These are phyloP conservation scores for Heteractis magnifica DNA, from an alignment of 92 coral and sea anemone genomes.

Conservation along the genomic window DNA sequence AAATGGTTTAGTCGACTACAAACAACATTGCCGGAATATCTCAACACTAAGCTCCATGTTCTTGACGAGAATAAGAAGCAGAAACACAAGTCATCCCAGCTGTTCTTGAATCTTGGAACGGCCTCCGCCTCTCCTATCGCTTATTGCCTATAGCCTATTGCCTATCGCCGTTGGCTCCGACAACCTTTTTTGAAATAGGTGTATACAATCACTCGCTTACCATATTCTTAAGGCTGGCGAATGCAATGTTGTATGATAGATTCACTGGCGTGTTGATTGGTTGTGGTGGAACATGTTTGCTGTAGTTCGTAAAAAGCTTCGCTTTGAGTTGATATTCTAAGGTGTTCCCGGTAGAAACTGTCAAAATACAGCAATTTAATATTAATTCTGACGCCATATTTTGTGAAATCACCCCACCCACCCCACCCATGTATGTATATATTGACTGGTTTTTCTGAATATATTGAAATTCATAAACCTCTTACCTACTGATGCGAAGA, in stretches of 20 bases:
- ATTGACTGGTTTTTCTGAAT: too few species aligned
- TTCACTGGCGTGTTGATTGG: slow-evolving; percentile 35
- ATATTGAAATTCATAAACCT: neutral
- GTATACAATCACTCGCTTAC: slow-evolving; percentile 1
- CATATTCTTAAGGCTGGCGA: slow-evolving; percentile 59
- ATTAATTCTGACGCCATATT: too few species aligned
- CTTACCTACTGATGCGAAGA: neutral
- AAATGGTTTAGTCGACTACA: too few species aligned
- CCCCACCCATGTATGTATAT: too few species aligned
- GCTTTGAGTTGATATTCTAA: slow-evolving; percentile 32
- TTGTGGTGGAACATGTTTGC: slow-evolving; percentile 31
- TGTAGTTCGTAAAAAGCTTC: slow-evolving; percentile 43
- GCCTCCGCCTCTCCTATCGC: too few species aligned
- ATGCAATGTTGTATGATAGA: slow-evolving; percentile 53
- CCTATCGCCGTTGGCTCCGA: neutral
- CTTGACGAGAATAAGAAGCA: too few species aligned
- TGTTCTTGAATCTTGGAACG: too few species aligned
- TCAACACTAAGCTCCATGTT: too few species aligned
- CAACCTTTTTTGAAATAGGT: slow-evolving; percentile 9
- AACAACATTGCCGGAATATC: too few species aligned
- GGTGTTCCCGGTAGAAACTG: slow-evolving; percentile 2
- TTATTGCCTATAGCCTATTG: neutral
- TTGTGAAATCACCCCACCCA: too few species aligned
- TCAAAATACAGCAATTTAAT: neutral
- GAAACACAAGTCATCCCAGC: too few species aligned